Base-by-base conservation (phyloP, 2,797 vertebrate species). In the Bothrops alternatus region DNA sequence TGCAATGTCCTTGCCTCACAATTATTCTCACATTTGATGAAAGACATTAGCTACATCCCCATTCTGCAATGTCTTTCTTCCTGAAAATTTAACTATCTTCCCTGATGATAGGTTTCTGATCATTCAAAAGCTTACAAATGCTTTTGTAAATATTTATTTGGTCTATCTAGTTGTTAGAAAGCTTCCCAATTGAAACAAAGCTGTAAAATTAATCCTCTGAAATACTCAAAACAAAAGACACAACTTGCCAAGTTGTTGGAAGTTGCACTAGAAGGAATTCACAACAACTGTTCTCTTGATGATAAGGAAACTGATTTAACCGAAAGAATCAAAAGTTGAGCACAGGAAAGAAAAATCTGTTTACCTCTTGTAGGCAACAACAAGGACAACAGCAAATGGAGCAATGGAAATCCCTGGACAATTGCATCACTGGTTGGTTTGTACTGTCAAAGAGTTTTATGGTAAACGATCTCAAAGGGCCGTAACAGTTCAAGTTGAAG, bases 351-450 rank as follows among this genome's bases (percentile, higher is more conserved):
- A 61, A 6, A 47, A 53, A 93, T 42, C 4, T 58, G 90, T 97
- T 95, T 94, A 90, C 99, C 98, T 99, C 98, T 95, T 99, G 99
- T 90, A 99, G 97, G 94, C 98, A 99, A 94, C 99, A 99, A 47
- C 86, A 90, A 8, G 98, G 99, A 93, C 96, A 99, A 94, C 96
- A 98, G 95, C 99, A 99, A 0, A 96, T 96, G 94, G 93, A 96
- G 93, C 99, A 99, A 25, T 98, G 98, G 0, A 99, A 97, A 0
- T 98, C 98, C 78, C 99, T 98, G 58, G 96, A 96, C 96, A 99
- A n/a, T 0, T 96, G 98, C 37, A 99, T 98, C 95, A 99, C 96
- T 94, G 99, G 98, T 0, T 87, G 98, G 88, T 98, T 98, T 2
- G 96, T 95, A 90, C 99, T 99, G 96, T 99, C 98, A 0, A 97